A percentile compares a stretch with the other conserved stretches of the same genome.
Evolutionary conservation across 2,797 vertebrate species (phyloP).

Genomic region (Poecilia wingei): DNA sequence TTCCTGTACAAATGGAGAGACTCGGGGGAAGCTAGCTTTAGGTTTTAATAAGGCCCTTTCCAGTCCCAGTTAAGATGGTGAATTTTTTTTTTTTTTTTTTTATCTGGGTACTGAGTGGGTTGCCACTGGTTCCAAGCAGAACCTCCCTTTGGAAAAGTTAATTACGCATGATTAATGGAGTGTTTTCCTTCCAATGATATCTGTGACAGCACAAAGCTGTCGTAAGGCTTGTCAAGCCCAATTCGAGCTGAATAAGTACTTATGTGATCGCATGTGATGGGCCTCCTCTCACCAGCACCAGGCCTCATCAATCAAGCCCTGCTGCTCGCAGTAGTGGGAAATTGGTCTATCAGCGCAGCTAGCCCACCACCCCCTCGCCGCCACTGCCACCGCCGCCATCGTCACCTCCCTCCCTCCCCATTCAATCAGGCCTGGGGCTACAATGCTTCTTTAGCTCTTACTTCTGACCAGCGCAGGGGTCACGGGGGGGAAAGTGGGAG

Average conservation of each 20-base stretch:
- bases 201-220: constrained; percentile 99
- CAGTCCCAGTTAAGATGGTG: constrained; percentile 86
- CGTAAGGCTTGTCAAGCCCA: constrained; percentile 96
- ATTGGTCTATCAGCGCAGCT: constrained; percentile 95
- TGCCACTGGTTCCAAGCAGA: constrained; percentile 85
- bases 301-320: constrained; percentile 98
- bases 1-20: constrained; percentile 83
- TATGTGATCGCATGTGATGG: constrained; percentile 99
- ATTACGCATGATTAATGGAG: constrained; percentile 99
- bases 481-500: constrained; percentile 88
- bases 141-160: constrained; percentile 90
- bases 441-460: constrained; percentile 97
- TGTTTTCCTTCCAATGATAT: constrained; percentile 98
- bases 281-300: constrained; percentile 97
- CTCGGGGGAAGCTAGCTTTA: constrained; percentile 80
- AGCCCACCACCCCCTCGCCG: constrained; percentile 78
- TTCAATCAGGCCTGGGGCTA: constrained; percentile 97
- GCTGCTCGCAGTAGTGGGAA: constrained; percentile 95
- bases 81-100: constrained; percentile 86
- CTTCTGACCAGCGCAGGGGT: constrained; percentile 93
- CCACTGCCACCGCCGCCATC: constrained; percentile 55
- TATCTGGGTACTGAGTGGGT: constrained; percentile 62
- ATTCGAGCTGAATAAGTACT: constrained; percentile 99
- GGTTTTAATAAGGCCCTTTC: constrained; percentile 84
- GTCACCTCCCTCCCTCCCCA: constrained; percentile 84